A percentile compares a stretch with the other conserved stretches of the same genome.
Conservation (phyloP, 2,888 invertebrate genomes). For the Melieria crassipennis region DNA sequence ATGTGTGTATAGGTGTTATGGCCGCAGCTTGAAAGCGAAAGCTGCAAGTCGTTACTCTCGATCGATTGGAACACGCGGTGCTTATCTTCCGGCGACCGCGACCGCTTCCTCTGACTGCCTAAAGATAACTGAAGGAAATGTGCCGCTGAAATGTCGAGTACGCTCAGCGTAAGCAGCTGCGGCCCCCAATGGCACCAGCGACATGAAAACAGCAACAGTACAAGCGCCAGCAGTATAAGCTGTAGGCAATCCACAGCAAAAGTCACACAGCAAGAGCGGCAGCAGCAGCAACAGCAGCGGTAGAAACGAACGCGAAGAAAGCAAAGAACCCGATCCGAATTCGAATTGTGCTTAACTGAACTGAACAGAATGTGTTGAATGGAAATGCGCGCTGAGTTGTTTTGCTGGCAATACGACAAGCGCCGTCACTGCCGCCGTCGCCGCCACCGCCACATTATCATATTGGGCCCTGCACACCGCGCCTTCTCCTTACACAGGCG, state of each 20-base stretch:
- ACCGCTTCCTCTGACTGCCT: constrained; percentile 60
- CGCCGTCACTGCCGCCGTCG: constrained; percentile 16
- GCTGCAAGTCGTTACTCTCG: constrained; percentile 12
- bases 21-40: constrained; percentile 19
- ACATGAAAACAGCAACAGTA: constrained; percentile 46
- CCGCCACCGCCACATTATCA: constrained; percentile 22
- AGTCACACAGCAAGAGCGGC: constrained; percentile 40
- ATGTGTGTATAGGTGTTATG: constrained; percentile 4
- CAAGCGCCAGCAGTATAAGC: constrained; percentile 32
- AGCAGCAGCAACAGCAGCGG: constrained; percentile 44
- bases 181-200: constrained; percentile 51
- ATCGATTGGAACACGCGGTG: not conserved
- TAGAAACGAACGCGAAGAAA: constrained; percentile 38
- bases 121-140: constrained; percentile 64
- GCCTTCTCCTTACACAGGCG: constrained; percentile 6
- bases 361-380: constrained; percentile 17
- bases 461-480: constrained; percentile 8
- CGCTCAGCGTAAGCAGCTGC: constrained; percentile 11
- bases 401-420: constrained; percentile 4
- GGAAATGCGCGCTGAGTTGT: constrained; percentile 5
- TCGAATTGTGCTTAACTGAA: constrained; percentile 16
- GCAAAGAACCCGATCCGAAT: constrained; percentile 27
- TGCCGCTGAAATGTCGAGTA: constrained; percentile 43
- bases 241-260: constrained; percentile 37
- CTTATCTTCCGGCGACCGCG: constrained; percentile 44